Evolutionary conservation across 2,888 invertebrate species (phyloP), one percentile per base, ranked within the genome.

Genomic region (Portevinia maculata): DNA sequence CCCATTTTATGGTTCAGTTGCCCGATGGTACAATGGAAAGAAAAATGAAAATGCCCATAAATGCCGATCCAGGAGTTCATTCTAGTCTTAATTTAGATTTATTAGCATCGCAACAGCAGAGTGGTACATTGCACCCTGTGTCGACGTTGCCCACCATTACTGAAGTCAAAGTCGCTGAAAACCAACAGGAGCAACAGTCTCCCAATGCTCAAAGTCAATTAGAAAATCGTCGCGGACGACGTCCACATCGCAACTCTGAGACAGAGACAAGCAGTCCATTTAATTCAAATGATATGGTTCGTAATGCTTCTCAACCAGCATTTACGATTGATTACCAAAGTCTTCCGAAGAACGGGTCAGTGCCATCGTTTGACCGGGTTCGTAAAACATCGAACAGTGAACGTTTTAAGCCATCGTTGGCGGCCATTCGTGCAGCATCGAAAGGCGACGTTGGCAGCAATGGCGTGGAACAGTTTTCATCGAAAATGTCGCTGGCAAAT

Each of bases 61-160:
- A 98, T 91, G 94, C 96, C 84, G 98, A 98, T 91, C 97, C 98
- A 3, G 98, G 98, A 60, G 98, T 97, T 53, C 98, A 98, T 90
- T 98, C 97, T 70, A 97, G 96, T 88, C 93, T 98, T 87, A 96
- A 97, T 91, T 92, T 98, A 88, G 97, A 97, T 90, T 94, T 96
- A 89, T 91, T 95, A 87, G 95, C 94, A 59, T 89, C 89, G 78
- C 89, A 89, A 39, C 87, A 87, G 30, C 95, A 93, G 78, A 93
- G 96, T 89, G 95, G 94, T 41, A 94, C 95, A 73, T 94, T 96
- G 87, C 96, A 96, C 81, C 95, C 96, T 6, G 96, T 96, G 86
- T 94, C 96, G 64, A 96, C 96, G 0, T 91, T 98, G 86, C 97
- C 97, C 62, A 97, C 97, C 60, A 98, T 98, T 87, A 95, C 96